Percentiles rank a stretch among this genome's conserved stretches.
phyloP scores from a whole-genome alignment of 2,888 invertebrate species.

The Diarsia dahlii region DNA sequence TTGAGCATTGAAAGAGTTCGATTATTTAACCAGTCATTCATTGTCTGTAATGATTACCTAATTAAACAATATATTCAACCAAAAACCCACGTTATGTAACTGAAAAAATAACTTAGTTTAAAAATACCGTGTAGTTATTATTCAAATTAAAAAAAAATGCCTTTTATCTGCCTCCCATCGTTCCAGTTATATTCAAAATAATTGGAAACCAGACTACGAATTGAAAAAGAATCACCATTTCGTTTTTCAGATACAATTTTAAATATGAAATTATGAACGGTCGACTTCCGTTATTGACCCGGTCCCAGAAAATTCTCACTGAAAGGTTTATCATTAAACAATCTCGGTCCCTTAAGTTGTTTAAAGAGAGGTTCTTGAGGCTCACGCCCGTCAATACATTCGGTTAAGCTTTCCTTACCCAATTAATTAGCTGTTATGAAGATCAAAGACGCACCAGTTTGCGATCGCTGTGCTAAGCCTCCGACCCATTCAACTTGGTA shows the following conservation, averaged over 20 bases:
- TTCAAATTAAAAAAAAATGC: slow-evolving; percentile 54
- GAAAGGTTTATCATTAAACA: slow-evolving; percentile 73
- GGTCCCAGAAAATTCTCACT: slow-evolving; percentile 54
- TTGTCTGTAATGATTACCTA: neutral
- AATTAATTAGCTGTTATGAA: slow-evolving; percentile 88
- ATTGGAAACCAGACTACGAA: slow-evolving; percentile 63
- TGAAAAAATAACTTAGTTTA: slow-evolving; percentile 3
- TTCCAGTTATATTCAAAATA: slow-evolving; percentile 61
- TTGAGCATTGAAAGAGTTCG: neutral
- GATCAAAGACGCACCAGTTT: slow-evolving; percentile 85
- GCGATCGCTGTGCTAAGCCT: slow-evolving; percentile 81
- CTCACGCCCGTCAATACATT: slow-evolving; percentile 80
- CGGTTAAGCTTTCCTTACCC: slow-evolving; percentile 83
- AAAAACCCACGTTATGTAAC: slow-evolving; percentile 4
- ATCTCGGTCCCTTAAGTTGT: slow-evolving; percentile 74
- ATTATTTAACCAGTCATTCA: neutral
- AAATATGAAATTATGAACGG: slow-evolving; percentile 59
- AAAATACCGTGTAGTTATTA: slow-evolving; percentile 32
- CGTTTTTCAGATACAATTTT: slow-evolving; percentile 57
- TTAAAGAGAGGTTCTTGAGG: slow-evolving; percentile 67
- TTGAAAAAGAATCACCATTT: slow-evolving; percentile 58
- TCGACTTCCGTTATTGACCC: slow-evolving; percentile 55
- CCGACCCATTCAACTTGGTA: slow-evolving; percentile 80
- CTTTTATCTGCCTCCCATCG: slow-evolving; percentile 53
- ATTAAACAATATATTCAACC: neutral